These are phyloP conservation scores for Xestia xanthographa DNA, from an alignment of 2,888 invertebrate genomes.

Conservation along the genomic window DNA sequence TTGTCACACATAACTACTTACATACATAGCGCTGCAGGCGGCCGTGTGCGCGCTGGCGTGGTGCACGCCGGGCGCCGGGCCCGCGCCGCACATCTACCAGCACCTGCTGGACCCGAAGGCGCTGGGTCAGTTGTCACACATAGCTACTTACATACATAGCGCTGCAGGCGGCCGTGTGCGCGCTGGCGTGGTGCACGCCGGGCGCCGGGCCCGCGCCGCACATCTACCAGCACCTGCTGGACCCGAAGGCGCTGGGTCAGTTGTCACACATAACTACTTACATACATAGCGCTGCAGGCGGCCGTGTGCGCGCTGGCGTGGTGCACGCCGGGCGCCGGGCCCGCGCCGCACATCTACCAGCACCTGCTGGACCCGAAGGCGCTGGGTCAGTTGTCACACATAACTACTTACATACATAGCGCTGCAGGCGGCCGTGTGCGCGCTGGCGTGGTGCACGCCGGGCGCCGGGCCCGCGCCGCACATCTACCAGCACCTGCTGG, in stretches of 20 bases:
- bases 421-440: conserved; percentile 86
- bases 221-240: conserved; percentile 81
- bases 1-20: conserved; percentile 33
- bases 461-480: conserved; percentile 79
- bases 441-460: conserved; percentile 86
- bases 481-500: conserved; percentile 81
- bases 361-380: conserved; percentile 81
- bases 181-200: conserved; percentile 86
- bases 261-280: conserved; percentile 16
- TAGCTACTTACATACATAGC: conserved; percentile 50
- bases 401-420: conserved; percentile 48
- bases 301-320: conserved; percentile 87
- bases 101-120: conserved; percentile 81
- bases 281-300: conserved; percentile 78
- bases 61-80: conserved; percentile 81
- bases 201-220: conserved; percentile 79
- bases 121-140: conserved; percentile 72
- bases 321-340: conserved; percentile 81
- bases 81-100: conserved; percentile 79
- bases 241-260: conserved; percentile 79
- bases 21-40: conserved; percentile 78
- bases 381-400: conserved; percentile 72
- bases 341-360: conserved; percentile 79
- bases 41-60: conserved; percentile 87
- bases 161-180: conserved; percentile 86